Evolutionary conservation across 2,797 vertebrate genomes (phyloP), one percentile per base, ranked within the genome.

Genomic region (Varecia variegata): DNA sequence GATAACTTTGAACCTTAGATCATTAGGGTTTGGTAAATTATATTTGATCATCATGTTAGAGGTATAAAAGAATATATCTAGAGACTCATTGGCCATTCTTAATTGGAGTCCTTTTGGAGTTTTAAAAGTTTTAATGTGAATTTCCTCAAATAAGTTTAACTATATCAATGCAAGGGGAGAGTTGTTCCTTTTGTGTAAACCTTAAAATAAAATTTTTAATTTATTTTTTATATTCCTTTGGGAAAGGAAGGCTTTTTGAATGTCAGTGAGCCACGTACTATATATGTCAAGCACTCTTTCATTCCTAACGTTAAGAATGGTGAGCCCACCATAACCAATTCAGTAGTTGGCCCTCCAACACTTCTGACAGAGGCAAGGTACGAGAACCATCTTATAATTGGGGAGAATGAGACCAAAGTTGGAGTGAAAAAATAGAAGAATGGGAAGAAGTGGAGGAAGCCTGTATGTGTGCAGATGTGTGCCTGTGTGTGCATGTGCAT

Each of bases 61-160:
- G 77, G 77, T 89, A 76, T 73, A 50, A 73, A 67, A 77, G 87
- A 62, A 21, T 65, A 18, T 85, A 54, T 12, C 65, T 45, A 23
- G 25, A 84, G 87, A 60, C 67, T 94, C 58, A 21, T 73, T 58
- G 23, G 70, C 14, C 74, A 77, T 80, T 85, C 93, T 91, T 93
- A 86, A 87, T 87, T 87, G 94, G 74, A 92, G 65, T 93, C 35
- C 71, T 86, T 88, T 71, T 43, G 43, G 83, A 93, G 23, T 90
- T 94, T 86, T 80, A 23, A 50, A 94, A 81, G 50, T 90, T 88
- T 95, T 80, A 71, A 80, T 85, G 68, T 97, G 56, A 93, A 73
- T 96, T 84, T 95, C 71, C 67, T 96, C 54, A 88, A 94, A 77
- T 81, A 80, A 92, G 40, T 84, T 62, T 91, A 83, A 71, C 60